Conservation (phyloP, 2,113 vertebrate species). For the Talpa occidentalis region DNA sequence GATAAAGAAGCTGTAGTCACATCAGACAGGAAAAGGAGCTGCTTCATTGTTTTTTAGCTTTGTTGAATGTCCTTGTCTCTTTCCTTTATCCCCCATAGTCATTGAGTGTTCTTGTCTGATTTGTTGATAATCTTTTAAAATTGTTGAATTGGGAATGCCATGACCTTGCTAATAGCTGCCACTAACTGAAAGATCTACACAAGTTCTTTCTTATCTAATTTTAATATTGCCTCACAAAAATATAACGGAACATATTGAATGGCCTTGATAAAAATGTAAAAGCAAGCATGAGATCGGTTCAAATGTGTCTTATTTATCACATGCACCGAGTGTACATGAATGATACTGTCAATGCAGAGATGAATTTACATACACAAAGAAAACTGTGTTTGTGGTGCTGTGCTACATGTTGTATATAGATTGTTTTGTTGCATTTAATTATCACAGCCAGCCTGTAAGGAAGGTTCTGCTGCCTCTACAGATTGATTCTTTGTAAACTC, state of each 20-base stretch:
- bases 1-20: neutral
- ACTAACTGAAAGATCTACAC: constrained; percentile 35
- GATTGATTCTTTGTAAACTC: neutral
- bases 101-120: neutral
- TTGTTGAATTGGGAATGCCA: constrained; percentile 35
- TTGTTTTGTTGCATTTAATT: neutral
- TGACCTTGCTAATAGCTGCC: constrained; percentile 22
- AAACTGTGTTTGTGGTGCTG: neutral
- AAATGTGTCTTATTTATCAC: neutral
- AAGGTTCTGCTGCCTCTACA: neutral
- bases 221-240: constrained; percentile 20
- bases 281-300: neutral
- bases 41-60: neutral
- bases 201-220: constrained; percentile 42
- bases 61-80: neutral
- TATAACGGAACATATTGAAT: neutral
- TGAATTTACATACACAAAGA: neutral
- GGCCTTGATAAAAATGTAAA: constrained; percentile 17
- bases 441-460: neutral
- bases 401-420: neutral
- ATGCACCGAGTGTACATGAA: neutral
- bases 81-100: neutral
- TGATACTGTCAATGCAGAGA: neutral
- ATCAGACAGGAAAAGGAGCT: neutral
- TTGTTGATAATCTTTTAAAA: constrained; percentile 39